These are phyloP conservation scores for Hiodon tergisus DNA, from an alignment of 2,113 vertebrate genomes.

Conservation along the genomic window DNA sequence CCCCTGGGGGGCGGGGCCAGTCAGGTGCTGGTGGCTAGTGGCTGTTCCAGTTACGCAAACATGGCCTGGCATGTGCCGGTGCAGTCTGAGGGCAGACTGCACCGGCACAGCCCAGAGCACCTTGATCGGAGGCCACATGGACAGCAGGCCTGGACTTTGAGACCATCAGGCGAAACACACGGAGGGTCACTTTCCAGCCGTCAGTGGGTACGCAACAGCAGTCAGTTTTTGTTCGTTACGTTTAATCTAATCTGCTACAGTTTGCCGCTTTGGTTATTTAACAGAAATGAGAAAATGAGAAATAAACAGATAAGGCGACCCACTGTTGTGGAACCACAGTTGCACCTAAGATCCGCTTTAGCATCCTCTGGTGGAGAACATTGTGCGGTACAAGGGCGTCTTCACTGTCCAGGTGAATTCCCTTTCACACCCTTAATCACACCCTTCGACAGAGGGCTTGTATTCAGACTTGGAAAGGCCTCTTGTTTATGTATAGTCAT, in stretches of 20 bases:
- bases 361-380: neutral
- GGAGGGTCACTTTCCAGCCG: neutral
- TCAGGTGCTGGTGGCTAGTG: neutral
- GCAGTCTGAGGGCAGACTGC: neutral
- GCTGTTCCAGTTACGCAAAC: neutral
- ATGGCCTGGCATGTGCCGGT: neutral
- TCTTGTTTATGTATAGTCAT: too few species aligned
- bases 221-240: neutral
- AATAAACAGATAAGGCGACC: neutral
- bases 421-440: too few species aligned
- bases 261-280: too few species aligned
- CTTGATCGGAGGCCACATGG: neutral
- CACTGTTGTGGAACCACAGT: neutral
- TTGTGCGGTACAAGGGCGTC: too few species aligned
- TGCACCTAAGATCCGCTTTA: neutral
- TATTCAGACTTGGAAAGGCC: too few species aligned
- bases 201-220: too few species aligned
- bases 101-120: neutral
- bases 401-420: too few species aligned
- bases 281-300: neutral
- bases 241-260: too few species aligned
- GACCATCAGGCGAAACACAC: neutral
- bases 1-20: neutral
- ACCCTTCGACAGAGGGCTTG: too few species aligned
- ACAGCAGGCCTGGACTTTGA: slow-evolving; percentile 1